A percentile compares a stretch with the other conserved stretches of the same genome.
Evolutionary conservation across 2,888 invertebrate species (phyloP).

Genomic region (Pteria penguin): DNA sequence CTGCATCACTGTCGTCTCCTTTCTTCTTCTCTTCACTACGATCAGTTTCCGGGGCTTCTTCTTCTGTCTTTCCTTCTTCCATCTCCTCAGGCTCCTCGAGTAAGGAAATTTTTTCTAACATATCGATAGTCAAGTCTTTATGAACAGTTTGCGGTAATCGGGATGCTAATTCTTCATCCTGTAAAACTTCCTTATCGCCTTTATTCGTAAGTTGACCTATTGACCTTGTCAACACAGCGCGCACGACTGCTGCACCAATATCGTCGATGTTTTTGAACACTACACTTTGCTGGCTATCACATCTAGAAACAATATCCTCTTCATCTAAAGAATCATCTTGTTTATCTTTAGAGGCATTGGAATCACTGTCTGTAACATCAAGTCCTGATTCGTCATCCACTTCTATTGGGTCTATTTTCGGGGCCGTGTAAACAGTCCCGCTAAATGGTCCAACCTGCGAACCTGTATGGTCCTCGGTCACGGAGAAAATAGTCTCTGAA

Average conservation of each 20-base stretch:
- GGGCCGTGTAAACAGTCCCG: constrained; percentile 57
- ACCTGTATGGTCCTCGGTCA: constrained; percentile 48
- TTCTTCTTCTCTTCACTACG: constrained; percentile 47
- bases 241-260: constrained; percentile 70
- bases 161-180: constrained; percentile 51
- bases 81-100: constrained; percentile 42
- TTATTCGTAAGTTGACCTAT: constrained; percentile 62
- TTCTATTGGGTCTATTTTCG: constrained; percentile 48
- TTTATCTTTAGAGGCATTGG: constrained; percentile 37
- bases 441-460: constrained; percentile 44
- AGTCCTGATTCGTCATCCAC: constrained; percentile 47
- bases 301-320: constrained; percentile 44
- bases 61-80: constrained; percentile 25
- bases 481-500: constrained; percentile 63
- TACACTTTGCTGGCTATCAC: constrained; percentile 47
- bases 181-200: constrained; percentile 52
- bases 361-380: constrained; percentile 45
- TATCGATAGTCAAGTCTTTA: constrained; percentile 58
- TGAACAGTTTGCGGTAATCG: constrained; percentile 55
- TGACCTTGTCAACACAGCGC: constrained; percentile 69
- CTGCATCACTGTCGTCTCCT: constrained; percentile 75
- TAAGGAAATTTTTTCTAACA: constrained; percentile 58
- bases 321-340: constrained; percentile 50
- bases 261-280: constrained; percentile 70
- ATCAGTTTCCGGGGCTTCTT: constrained; percentile 34